These are phyloP conservation scores for Pocillopora verrucosa DNA, from an alignment of 64 coral and sea anemone genomes.

Conservation along the genomic window DNA sequence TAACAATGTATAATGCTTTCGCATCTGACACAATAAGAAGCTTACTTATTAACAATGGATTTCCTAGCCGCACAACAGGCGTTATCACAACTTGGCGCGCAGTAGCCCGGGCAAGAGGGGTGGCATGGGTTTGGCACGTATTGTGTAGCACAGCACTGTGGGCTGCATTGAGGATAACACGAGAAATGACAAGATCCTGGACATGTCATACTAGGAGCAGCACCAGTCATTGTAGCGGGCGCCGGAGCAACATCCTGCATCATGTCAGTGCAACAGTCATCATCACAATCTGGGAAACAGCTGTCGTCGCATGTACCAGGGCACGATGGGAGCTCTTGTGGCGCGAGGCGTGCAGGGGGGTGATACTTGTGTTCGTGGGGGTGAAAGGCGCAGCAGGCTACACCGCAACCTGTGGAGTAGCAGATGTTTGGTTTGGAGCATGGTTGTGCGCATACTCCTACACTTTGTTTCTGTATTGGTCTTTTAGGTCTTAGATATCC, in stretches of 20 bases:
- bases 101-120: constrained; percentile 50
- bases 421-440: constrained; percentile 73
- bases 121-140: constrained; percentile 46
- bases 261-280: constrained; percentile 43
- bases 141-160: constrained; percentile 65
- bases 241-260: neutral
- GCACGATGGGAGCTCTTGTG: constrained; percentile 27
- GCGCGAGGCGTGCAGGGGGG: neutral
- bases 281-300: constrained; percentile 69
- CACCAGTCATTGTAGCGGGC: neutral
- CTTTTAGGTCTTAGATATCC: constrained; percentile 67
- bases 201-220: constrained; percentile 31
- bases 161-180: constrained; percentile 75
- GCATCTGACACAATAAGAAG: neutral
- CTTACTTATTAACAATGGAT: constrained; percentile 15
- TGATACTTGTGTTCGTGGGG: neutral
- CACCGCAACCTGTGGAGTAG: constrained; percentile 52
- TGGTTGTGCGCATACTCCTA: constrained; percentile 67
- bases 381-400: constrained; percentile 69
- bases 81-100: constrained; percentile 47
- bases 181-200: constrained; percentile 63
- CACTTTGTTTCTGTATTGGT: constrained; percentile 30
- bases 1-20: too few relatives aligned
- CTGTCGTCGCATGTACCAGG: constrained; percentile 40
- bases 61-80: constrained; percentile 41